A percentile compares a stretch with the other conserved stretches of the same genome.
These are phyloP conservation scores for Brachionus sp. DNA, from an alignment of 1,140 invertebrate genomes.

Conservation along the genomic window DNA sequence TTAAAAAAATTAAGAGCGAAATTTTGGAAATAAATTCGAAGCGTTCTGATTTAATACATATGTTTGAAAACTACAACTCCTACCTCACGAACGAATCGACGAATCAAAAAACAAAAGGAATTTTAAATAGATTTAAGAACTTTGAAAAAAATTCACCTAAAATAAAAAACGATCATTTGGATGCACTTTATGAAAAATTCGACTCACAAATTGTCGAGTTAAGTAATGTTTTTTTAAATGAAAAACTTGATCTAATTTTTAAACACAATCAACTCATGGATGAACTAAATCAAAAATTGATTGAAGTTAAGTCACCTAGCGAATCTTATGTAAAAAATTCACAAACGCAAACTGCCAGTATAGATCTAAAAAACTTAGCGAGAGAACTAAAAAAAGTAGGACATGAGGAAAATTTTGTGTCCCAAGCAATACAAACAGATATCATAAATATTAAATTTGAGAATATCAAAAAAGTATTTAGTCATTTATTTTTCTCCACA, in stretches of 20 bases:
- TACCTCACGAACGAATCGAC: not conserved
- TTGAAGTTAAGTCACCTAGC: not conserved
- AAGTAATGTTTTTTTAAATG: slow-evolving; percentile 30
- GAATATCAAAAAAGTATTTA: not conserved
- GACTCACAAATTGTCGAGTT: slow-evolving; percentile 24
- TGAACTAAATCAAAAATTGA: slow-evolving; percentile 11
- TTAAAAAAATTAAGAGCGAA: slow-evolving; percentile 27
- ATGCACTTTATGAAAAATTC: not conserved
- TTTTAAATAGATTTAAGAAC: not conserved
- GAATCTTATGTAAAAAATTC: not conserved
- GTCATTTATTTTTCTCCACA: not conserved
- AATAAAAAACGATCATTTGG: slow-evolving; percentile 13
- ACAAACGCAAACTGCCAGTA: not conserved
- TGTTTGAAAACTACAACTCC: not conserved
- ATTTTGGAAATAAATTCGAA: not conserved
- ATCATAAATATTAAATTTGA: not conserved
- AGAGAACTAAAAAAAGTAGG: not conserved
- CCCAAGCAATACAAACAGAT: not conserved
- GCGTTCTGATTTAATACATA: not conserved
- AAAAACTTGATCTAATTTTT: slow-evolving; percentile 29
- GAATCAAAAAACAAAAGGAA: not conserved
- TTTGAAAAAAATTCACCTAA: not conserved
- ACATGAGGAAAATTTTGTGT: not conserved
- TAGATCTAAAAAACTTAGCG: not conserved
- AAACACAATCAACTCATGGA: slow-evolving; percentile 5